Conservation (phyloP, 92 coral and sea anemone genomes). For the Meandrina meandrites region DNA sequence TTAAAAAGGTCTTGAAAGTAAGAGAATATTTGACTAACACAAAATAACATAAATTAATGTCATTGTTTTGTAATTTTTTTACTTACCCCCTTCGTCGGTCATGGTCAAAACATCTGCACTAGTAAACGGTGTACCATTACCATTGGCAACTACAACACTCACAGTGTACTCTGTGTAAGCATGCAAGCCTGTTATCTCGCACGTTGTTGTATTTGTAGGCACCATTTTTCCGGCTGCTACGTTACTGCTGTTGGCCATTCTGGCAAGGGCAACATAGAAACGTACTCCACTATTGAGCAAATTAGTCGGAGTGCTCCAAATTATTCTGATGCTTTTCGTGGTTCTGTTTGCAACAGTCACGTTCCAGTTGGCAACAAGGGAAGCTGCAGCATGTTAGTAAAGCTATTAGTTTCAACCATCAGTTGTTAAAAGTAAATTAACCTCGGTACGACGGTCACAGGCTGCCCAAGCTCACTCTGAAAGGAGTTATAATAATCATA, state of each 20-base stretch:
- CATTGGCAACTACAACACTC: not conserved
- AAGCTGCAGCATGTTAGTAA: not conserved
- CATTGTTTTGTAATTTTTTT: no score
- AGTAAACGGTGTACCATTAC: not conserved
- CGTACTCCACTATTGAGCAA: not conserved
- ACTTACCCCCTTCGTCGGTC: constrained; percentile 19
- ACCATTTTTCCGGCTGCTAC: not conserved
- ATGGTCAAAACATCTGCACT: not conserved
- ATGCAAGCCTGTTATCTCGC: not conserved
- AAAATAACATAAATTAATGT: no score
- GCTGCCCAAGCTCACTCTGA: no score
- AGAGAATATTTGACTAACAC: not conserved
- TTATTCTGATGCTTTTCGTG: not conserved
- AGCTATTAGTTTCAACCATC: no score
- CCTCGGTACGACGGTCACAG: no score
- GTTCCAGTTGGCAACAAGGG: constrained; percentile 10
- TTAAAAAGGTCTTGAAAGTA: no score
- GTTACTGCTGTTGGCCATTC: not conserved
- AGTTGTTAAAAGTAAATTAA: no score
- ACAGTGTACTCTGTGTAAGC: constrained; percentile 19
- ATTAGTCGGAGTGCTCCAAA: not conserved
- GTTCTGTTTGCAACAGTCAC: not conserved
- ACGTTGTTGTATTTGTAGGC: not conserved
- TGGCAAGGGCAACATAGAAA: not conserved
- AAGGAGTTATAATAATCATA: no score